phyloP scores from a whole-genome alignment of 2,113 vertebrate species.

The Coptodon bakossiorum region DNA sequence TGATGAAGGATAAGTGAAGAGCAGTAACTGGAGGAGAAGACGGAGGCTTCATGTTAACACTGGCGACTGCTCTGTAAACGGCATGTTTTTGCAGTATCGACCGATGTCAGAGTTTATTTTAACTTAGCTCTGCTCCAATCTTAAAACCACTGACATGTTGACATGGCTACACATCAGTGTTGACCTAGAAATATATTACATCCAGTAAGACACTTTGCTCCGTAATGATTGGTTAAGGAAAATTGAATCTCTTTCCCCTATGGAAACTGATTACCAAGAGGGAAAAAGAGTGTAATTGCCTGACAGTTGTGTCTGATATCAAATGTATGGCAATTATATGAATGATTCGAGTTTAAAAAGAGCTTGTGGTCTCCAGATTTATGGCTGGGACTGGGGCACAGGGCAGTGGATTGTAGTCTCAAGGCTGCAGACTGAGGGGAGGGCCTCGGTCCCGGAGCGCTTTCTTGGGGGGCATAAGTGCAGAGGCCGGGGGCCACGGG shows the following conservation, averaged over 20 bases:
- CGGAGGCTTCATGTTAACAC: not conserved
- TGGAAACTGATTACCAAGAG: not conserved
- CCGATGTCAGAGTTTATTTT: not conserved
- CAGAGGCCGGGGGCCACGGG: slow-evolving; percentile 57
- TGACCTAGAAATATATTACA: not conserved
- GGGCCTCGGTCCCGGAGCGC: slow-evolving; percentile 8
- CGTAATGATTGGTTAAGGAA: not conserved
- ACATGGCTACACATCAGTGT: not conserved
- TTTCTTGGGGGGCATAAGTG: slow-evolving; percentile 45
- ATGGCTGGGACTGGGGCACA: not conserved
- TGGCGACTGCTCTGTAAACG: not conserved
- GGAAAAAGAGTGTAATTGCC: not conserved
- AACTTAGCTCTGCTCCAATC: not conserved
- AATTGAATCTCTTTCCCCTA: not conserved
- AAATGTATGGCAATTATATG: not conserved
- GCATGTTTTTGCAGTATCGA: not conserved
- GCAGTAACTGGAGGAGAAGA: not conserved
- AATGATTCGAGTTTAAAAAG: slow-evolving; percentile 12
- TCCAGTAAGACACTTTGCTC: not conserved
- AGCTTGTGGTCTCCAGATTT: slow-evolving; percentile 21
- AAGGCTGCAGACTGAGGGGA: slow-evolving; percentile 24
- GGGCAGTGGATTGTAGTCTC: slow-evolving; percentile 14
- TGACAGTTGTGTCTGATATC: not conserved
- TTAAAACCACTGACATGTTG: not conserved
- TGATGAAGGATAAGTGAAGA: not conserved